Percentiles rank a stretch among this genome's conserved stretches.
These are phyloP conservation scores for Catostylus mosaicus DNA, from an alignment of 30 jellyfish, hydroid and myxozoan genomes.

Conservation along the genomic window DNA sequence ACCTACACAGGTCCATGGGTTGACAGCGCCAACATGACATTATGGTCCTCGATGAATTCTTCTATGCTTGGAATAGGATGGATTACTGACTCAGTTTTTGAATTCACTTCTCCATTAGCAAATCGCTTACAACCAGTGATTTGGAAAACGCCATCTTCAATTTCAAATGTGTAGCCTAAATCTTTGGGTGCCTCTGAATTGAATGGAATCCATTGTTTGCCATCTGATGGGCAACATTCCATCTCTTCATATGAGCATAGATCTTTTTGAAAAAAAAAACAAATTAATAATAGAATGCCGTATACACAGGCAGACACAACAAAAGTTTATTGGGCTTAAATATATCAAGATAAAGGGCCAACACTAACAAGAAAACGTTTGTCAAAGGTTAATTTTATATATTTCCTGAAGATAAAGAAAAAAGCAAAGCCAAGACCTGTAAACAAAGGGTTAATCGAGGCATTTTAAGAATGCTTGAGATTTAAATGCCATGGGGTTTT, in stretches of 20 bases:
- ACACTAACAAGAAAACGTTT: too few relatives aligned
- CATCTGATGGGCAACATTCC: conserved; percentile 59
- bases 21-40: conserved; percentile 87
- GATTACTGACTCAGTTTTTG: conserved; percentile 38
- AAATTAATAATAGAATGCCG: too few relatives aligned
- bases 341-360: too few relatives aligned
- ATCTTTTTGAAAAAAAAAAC: too few relatives aligned
- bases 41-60: conserved; percentile 96
- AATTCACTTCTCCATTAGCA: conserved; percentile 61
- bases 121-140: conserved; percentile 73
- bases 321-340: too few relatives aligned
- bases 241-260: conserved; percentile 22
- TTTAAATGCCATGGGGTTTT: too few relatives aligned
- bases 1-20: conserved; percentile 99
- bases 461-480: too few relatives aligned
- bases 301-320: too few relatives aligned
- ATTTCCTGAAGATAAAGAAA: too few relatives aligned
- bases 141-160: conserved; percentile 87
- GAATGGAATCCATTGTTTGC: conserved; percentile 85
- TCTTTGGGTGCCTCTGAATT: conserved; percentile 83
- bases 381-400: too few relatives aligned
- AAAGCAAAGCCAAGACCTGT: too few relatives aligned
- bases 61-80: conserved; percentile 95
- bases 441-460: too few relatives aligned
- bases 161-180: conserved; percentile 79